phyloP scores from a whole-genome alignment of 2,113 vertebrate species.

The Podocnemis expansa region DNA sequence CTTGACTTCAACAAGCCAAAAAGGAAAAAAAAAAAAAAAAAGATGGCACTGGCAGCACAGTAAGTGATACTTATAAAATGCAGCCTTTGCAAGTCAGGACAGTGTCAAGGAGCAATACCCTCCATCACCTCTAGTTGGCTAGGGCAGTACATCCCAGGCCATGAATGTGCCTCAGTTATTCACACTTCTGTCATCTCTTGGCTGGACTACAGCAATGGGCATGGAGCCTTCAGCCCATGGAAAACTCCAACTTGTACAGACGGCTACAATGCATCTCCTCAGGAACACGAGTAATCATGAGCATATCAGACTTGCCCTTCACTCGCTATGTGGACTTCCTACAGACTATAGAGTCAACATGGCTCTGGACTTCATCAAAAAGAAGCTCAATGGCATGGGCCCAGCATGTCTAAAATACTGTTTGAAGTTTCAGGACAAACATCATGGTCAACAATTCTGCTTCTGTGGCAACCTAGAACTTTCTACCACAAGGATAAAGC shows the following conservation, averaged over 20 bases:
- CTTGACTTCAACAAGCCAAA: background rate
- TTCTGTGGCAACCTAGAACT: fast-evolving
- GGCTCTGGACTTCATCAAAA: background rate
- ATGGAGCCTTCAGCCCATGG: background rate
- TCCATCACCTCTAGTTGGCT: background rate
- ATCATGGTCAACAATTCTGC: background rate
- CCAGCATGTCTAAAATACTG: background rate
- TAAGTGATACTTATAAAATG: too few relatives aligned
- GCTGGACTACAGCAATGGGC: background rate
- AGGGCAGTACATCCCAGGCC: background rate
- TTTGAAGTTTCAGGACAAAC: background rate
- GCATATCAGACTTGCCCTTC: too few relatives aligned
- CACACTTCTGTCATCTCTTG: background rate
- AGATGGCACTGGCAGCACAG: background rate
- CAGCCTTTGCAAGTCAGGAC: background rate
- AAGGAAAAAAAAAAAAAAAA: too few relatives aligned
- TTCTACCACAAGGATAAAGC: background rate
- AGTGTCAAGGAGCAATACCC: background rate
- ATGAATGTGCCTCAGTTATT: background rate
- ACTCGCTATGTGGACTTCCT: background rate
- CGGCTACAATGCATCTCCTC: background rate
- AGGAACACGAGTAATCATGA: background rate
- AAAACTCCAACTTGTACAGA: background rate
- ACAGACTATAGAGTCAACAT: background rate
- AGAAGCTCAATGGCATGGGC: background rate